Evolutionary conservation across 2,113 vertebrate species (phyloP).

Genomic region (Aptenodytes forsteri): DNA sequence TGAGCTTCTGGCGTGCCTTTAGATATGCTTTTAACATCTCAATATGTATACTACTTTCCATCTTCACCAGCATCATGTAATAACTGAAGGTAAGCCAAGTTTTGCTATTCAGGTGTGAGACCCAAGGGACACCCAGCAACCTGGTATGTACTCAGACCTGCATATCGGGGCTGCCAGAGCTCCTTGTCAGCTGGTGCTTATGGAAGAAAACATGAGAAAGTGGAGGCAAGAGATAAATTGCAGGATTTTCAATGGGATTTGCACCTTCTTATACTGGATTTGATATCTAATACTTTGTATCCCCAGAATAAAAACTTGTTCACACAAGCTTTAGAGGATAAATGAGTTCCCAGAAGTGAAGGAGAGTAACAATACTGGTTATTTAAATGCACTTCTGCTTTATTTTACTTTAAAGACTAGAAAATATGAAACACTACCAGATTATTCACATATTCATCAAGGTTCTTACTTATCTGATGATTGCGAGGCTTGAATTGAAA

Average conservation of each 20-base stretch:
- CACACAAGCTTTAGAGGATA: not conserved
- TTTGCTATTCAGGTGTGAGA: not conserved
- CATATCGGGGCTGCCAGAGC: not conserved
- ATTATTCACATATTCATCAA: not conserved
- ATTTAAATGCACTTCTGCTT: not conserved
- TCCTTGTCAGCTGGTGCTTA: not conserved
- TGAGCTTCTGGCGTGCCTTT: not conserved
- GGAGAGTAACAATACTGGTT: not conserved
- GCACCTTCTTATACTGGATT: not conserved
- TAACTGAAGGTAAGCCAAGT: not conserved
- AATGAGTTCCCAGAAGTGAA: not conserved
- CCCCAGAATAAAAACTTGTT: not conserved
- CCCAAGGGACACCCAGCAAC: not conserved
- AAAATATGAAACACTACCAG: not conserved
- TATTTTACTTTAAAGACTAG: not conserved
- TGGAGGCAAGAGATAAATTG: not conserved
- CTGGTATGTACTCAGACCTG: not conserved
- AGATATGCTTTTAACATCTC: not conserved
- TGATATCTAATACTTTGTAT: not conserved
- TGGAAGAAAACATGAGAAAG: not conserved
- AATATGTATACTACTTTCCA: not conserved
- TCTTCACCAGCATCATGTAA: not conserved
- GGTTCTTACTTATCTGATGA: constrained; percentile 70
- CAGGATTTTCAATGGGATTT: not conserved
- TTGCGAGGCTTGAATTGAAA: constrained; percentile 72